Evolutionary conservation across 2,113 vertebrate species (phyloP), one percentile per base, ranked within the genome.

Genomic region (Coreoperca whiteheadi): DNA sequence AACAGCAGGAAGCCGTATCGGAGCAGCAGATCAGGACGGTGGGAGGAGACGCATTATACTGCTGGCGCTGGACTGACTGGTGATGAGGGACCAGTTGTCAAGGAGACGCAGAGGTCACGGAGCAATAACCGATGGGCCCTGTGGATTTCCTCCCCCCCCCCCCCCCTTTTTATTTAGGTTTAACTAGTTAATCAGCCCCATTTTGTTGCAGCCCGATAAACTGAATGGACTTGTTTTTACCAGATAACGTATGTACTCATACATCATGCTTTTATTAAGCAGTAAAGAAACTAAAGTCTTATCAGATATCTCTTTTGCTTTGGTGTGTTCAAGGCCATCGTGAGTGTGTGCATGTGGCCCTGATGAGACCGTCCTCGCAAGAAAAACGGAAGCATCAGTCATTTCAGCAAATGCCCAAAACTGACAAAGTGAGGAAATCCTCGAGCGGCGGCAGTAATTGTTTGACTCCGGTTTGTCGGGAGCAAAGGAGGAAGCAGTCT

Each of bases 1-100:
- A 86, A 87, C 86, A 90, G 91, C 84, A 72, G 93, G 94, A 94
- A 88, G 93, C 89, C 65, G 23, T 48, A 88, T 88, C 83, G 18
- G 70, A 71, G 4, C 1, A 72, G 91, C 66, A 82, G 94, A 93
- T 94, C 84, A 21, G 79, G 70, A 74, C 28, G 56, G 63, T n/a
- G n/a, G 56, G 66, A 68, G 50, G 68, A n/a, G 65, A n/a, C 14
- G 21, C 60, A 2, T 3, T 37, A 37, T 43, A n/a, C n/a, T 43
- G 28, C 37, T 46, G 64, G 51, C 4, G 20, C 65, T 71, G n/a
- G 59, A 34, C 30, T 25, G 37, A 77, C 64, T 66, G 53, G 63
- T 28, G 79, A 80, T 67, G 67, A 83, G 76, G 77, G 32, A 75
- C 61, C 69, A 23, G 61, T 66, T 48, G 20, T 83, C 54, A 85